These are phyloP conservation scores for Leptodactylus fallax DNA, from an alignment of 2,797 vertebrate genomes.

Conservation along the genomic window DNA sequence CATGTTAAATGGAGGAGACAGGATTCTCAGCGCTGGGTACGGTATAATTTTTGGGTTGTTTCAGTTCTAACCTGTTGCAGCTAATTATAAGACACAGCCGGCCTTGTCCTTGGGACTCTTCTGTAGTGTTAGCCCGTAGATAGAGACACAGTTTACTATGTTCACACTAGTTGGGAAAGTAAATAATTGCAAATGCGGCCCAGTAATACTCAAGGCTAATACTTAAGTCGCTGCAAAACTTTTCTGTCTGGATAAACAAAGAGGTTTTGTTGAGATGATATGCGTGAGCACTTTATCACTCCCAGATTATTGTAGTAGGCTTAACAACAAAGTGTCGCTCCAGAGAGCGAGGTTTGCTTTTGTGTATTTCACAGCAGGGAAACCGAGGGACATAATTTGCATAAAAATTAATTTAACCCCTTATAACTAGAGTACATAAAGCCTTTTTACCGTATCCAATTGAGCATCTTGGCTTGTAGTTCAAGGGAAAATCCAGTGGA, in stretches of 20 bases:
- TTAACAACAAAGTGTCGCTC: not conserved
- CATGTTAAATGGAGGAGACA: conserved; percentile 32
- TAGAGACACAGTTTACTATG: conserved; percentile 32
- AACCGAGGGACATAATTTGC: not conserved
- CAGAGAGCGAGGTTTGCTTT: not conserved
- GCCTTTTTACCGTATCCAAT: not conserved
- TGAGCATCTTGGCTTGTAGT: not conserved
- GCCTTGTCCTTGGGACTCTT: conserved; percentile 34
- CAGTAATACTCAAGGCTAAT: conserved; percentile 38
- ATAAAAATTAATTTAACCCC: not conserved
- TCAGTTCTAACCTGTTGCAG: conserved; percentile 37
- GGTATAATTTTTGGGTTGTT: conserved; percentile 39
- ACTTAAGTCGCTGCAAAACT: conserved; percentile 12
- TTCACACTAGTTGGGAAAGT: conserved; percentile 26
- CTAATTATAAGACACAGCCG: conserved; percentile 43
- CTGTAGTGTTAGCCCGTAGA: conserved; percentile 25
- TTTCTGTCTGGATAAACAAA: conserved; percentile 35
- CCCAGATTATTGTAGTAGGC: not conserved
- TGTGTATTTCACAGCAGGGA: not conserved
- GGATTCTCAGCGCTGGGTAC: conserved; percentile 33
- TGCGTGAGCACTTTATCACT: not conserved
- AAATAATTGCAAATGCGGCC: conserved; percentile 35
- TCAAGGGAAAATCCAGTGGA: not conserved
- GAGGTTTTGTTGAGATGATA: not conserved
- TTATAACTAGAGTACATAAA: not conserved